Evolutionary conservation across 2,797 vertebrate genomes (phyloP).

Genomic region (Silurus aristotelis): DNA sequence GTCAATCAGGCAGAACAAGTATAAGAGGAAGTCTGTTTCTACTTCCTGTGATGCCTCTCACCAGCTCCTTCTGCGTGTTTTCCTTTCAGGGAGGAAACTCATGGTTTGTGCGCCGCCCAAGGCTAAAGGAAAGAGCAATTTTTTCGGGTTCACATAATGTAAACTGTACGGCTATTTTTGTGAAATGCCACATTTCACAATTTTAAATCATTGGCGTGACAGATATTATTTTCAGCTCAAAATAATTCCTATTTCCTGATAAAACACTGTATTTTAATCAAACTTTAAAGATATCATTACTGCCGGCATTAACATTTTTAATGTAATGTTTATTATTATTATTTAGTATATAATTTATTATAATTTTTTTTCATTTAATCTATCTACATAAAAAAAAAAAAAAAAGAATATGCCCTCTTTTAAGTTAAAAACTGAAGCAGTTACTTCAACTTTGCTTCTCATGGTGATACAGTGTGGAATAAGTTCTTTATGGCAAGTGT

Average conservation of each 20-base stretch:
- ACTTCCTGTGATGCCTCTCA: constrained; percentile 11
- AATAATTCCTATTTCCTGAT: constrained; percentile 14
- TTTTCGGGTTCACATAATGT: constrained; percentile 41
- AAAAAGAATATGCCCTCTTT: not conserved
- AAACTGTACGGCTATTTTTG: constrained; percentile 37
- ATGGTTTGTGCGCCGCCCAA: constrained; percentile 34
- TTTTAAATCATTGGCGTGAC: constrained; percentile 16
- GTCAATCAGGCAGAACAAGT: constrained; percentile 9
- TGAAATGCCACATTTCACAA: constrained; percentile 39
- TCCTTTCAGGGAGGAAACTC: constrained; percentile 35
- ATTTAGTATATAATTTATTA: not conserved
- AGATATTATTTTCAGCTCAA: constrained; percentile 17
- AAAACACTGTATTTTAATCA: constrained; percentile 1
- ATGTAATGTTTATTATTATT: not conserved
- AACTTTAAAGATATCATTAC: not conserved
- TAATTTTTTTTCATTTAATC: not conserved
- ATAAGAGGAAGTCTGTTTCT: constrained; percentile 15
- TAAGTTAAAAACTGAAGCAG: not conserved
- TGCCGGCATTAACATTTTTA: not conserved
- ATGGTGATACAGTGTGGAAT: constrained; percentile 45
- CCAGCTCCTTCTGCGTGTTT: constrained; percentile 13
- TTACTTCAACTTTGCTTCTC: constrained; percentile 37
- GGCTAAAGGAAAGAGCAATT: constrained; percentile 47
- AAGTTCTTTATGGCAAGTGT: constrained; percentile 50
- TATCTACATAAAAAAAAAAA: not conserved